phyloP scores from a whole-genome alignment of 2,797 vertebrate genomes.

The Fistularia tabacaria region DNA sequence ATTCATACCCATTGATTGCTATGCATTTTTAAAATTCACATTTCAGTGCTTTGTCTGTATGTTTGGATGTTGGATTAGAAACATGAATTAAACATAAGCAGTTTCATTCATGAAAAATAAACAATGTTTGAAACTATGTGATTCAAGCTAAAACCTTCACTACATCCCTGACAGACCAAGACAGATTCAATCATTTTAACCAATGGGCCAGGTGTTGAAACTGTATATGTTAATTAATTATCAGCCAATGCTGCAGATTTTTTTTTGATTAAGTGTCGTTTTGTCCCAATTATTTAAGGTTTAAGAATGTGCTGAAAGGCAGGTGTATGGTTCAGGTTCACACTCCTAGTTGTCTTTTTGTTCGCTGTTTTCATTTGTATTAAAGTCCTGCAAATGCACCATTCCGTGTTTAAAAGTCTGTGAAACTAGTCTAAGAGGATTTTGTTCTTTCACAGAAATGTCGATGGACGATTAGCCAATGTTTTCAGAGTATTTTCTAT shows the following conservation, averaged over 20 bases:
- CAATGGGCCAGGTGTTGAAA: conserved; percentile 16
- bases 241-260: too few species aligned
- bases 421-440: too few species aligned
- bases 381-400: neutral
- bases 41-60: conserved; percentile 11
- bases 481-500: too few species aligned
- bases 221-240: too few species aligned
- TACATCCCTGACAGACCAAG: too few species aligned
- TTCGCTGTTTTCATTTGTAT: conserved; percentile 20
- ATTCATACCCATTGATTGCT: conserved; percentile 39
- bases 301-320: conserved; percentile 33
- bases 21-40: conserved; percentile 52
- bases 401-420: too few species aligned
- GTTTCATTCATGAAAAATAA: neutral
- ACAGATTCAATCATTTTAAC: neutral
- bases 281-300: conserved; percentile 16
- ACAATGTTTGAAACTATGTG: neutral
- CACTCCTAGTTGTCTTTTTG: conserved; percentile 36
- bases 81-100: conserved; percentile 21
- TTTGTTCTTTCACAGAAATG: too few species aligned
- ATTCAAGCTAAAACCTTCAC: too few species aligned
- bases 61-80: conserved; percentile 14
- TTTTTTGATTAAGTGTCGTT: conserved; percentile 24
- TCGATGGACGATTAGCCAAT: too few species aligned
- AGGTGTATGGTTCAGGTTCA: conserved; percentile 31